Conservation (phyloP, 1,140 invertebrate species). For the Drosophila neocordata region DNA sequence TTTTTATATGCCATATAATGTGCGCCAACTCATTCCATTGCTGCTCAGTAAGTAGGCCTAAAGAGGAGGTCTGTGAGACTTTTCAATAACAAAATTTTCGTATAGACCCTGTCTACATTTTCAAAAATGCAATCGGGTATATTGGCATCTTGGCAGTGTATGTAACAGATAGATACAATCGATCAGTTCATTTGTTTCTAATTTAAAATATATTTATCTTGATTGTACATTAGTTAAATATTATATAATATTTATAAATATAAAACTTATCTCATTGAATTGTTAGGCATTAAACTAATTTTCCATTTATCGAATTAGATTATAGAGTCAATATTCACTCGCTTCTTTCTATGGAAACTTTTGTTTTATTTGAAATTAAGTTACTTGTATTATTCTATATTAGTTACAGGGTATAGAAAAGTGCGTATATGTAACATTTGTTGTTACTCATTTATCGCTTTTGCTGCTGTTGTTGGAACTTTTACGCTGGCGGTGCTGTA, state of each 20-base stretch:
- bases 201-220: no score
- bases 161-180: no score
- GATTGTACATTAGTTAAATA: no score
- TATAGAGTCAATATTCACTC: no score
- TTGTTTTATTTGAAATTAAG: not conserved
- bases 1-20: conserved; percentile 58
- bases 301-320: no score
- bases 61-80: conserved; percentile 26
- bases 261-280: no score
- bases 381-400: not conserved
- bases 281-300: no score
- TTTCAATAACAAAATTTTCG: conserved; percentile 59
- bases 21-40: conserved; percentile 10
- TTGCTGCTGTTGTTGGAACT: conserved; percentile 59
- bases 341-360: not conserved
- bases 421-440: not conserved
- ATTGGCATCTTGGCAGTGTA: not conserved
- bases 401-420: not conserved
- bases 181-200: no score
- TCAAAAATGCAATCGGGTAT: not conserved
- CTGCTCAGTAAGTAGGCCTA: not conserved
- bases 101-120: not conserved
- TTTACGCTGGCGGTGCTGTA: conserved; percentile 73
- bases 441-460: conserved; percentile 52
- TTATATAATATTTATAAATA: no score